These are phyloP conservation scores for Monomorium pharaonis DNA, from an alignment of 1,140 invertebrate genomes.

Conservation along the genomic window DNA sequence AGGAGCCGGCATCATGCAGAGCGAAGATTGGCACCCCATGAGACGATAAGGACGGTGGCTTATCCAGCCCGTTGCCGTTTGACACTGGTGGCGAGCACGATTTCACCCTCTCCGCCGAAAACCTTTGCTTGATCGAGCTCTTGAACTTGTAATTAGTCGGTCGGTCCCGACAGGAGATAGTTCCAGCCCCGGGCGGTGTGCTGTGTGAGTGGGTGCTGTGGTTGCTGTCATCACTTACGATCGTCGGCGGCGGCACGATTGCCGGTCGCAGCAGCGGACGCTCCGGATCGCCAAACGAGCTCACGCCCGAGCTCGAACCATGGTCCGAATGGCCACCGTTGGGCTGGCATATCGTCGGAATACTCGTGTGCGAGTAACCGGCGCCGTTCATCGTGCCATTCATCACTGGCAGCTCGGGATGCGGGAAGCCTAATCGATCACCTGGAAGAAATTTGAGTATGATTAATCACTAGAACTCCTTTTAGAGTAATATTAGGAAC, in stretches of 20 bases:
- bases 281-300: conserved; percentile 80
- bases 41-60: conserved; percentile 61
- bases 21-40: conserved; percentile 91
- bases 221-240: conserved; percentile 81
- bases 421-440: conserved; percentile 85
- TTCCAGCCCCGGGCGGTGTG: conserved; percentile 55
- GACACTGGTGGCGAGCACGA: conserved; percentile 77
- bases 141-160: conserved; percentile 95
- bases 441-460: conserved; percentile 81
- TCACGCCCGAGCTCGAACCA: conserved; percentile 82
- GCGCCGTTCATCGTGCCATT: conserved; percentile 81
- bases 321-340: conserved; percentile 81
- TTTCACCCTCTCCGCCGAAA: conserved; percentile 85
- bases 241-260: conserved; percentile 75
- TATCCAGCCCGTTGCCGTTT: conserved; percentile 70
- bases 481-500: not conserved
- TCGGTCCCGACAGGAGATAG: conserved; percentile 74
- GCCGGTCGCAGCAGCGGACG: conserved; percentile 69
- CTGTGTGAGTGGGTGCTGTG: conserved; percentile 81
- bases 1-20: conserved; percentile 93
- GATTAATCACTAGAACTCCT: not conserved
- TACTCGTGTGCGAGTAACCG: conserved; percentile 79
- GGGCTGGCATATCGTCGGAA: conserved; percentile 80
- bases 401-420: conserved; percentile 83
- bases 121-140: conserved; percentile 96